Evolutionary conservation across 2,888 invertebrate genomes (phyloP), one percentile per base, ranked within the genome.

Genomic region (Callimorpha dominula): DNA sequence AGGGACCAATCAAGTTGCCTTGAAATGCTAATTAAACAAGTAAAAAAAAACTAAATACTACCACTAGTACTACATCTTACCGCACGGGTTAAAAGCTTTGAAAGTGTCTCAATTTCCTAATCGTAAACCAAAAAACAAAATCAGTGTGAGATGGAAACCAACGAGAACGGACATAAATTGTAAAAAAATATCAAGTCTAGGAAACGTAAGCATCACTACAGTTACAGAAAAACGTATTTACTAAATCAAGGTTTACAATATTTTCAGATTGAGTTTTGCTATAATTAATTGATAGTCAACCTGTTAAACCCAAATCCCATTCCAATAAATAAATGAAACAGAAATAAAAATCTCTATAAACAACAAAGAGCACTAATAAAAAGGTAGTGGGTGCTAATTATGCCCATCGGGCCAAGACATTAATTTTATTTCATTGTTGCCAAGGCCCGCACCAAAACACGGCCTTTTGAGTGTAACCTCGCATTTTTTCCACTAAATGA

Each of bases 321-420:
- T 63, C 14, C 57, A 68, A 68, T 68, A 42, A 68, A 72, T 57
- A 65, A 40, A 46, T 64, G 72, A 70, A 65, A 70, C 65, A 72
- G 63, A 70, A 68, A n/a, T 65, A 63, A 72, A 54, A 70, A 60
- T 74, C 71, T 69, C 71, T 73, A 73, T 77, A 77, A 82, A 79
- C 78, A 80, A 72, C 76, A 76, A 81, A 78, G 78, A 75, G 75
- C 68, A 74, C 77, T 75, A 85, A 85, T 84, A 81, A 81, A 81
- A 83, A 78, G 72, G 73, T 80, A 84, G 80, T 83, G 77, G 75
- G 76, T 77, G 81, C 77, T 84, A 84, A 85, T 84, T 85, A 83
- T 76, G 66, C 76, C 79, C 81, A 67, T 60, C 73, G 83, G 80
- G 77, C 66, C 74, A 77, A 75, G 74, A 78, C 80, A 83, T 83